These are phyloP conservation scores for Volucella zonaria DNA, from an alignment of 2,888 invertebrate species.

Conservation along the genomic window DNA sequence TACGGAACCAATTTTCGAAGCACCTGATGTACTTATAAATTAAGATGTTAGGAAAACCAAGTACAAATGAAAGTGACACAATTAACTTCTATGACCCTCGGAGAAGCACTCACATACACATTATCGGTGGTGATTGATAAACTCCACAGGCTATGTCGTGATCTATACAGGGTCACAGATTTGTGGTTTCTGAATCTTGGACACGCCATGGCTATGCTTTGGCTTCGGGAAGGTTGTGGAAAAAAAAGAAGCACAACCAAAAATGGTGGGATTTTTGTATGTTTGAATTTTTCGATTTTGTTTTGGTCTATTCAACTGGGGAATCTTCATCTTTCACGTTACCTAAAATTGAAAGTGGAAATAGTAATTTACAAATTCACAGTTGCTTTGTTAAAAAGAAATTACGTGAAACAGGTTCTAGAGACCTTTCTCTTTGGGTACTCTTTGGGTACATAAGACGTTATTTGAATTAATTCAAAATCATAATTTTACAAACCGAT, in stretches of 20 bases:
- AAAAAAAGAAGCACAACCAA: not conserved
- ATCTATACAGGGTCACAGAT: not conserved
- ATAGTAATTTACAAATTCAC: not conserved
- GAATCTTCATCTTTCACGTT: slow-evolving; percentile 6
- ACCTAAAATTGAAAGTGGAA: slow-evolving; percentile 11
- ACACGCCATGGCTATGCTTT: not conserved
- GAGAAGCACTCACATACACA: slow-evolving; percentile 17
- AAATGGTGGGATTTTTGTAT: not conserved
- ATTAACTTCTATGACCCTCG: slow-evolving; percentile 51
- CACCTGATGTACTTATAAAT: not conserved
- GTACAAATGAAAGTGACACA: slow-evolving; percentile 49
- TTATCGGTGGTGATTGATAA: slow-evolving; percentile 6
- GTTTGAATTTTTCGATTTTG: not conserved
- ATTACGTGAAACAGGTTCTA: no score
- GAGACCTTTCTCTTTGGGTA: no score
- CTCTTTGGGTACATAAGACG: no score
- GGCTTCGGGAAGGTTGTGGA: not conserved
- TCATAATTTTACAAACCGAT: no score
- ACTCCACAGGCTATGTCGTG: slow-evolving; percentile 40
- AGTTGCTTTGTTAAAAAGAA: no score
- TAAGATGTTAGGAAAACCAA: not conserved
- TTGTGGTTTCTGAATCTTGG: slow-evolving; percentile 32
- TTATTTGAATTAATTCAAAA: no score
- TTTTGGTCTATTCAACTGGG: not conserved
- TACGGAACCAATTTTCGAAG: slow-evolving; percentile 6